phyloP scores from a whole-genome alignment of 1,140 invertebrate species.

The Pentalonia nigronervosa region DNA sequence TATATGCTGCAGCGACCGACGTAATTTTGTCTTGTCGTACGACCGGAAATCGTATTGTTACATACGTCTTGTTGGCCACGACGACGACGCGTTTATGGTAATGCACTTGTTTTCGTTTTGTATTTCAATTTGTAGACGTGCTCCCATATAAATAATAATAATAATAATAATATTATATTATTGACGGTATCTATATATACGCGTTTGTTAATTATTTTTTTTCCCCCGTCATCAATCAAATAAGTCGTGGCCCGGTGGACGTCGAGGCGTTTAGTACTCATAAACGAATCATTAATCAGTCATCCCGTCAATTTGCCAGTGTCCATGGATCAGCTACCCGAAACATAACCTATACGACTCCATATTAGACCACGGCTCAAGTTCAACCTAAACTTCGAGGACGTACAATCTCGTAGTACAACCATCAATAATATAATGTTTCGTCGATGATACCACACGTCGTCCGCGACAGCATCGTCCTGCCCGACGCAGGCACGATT shows the following conservation, averaged over 20 bases:
- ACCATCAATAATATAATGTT: not conserved
- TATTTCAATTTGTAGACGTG: slow-evolving; percentile 53
- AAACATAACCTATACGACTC: not conserved
- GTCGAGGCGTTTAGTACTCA: slow-evolving; percentile 1
- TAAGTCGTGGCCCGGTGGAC: not conserved
- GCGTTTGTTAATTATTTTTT: slow-evolving; percentile 49
- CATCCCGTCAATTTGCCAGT: slow-evolving; percentile 55
- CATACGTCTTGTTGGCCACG: not conserved
- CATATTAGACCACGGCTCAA: not conserved
- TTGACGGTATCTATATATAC: not conserved
- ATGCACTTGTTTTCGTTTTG: not conserved
- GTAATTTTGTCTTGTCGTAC: not conserved
- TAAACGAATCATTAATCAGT: slow-evolving; percentile 56
- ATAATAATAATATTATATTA: not conserved
- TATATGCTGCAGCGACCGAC: not conserved
- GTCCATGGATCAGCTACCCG: slow-evolving; percentile 3
- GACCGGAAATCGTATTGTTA: slow-evolving; percentile 34
- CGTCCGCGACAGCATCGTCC: not conserved
- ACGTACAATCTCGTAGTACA: not conserved
- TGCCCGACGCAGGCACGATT: not conserved
- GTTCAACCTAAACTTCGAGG: not conserved
- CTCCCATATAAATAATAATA: not conserved
- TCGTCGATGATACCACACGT: not conserved
- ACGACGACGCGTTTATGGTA: slow-evolving; percentile 24
- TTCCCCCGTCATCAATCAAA: slow-evolving; percentile 49